These are phyloP conservation scores for Drosophila leontia DNA, from an alignment of 1,140 invertebrate species.

Conservation along the genomic window DNA sequence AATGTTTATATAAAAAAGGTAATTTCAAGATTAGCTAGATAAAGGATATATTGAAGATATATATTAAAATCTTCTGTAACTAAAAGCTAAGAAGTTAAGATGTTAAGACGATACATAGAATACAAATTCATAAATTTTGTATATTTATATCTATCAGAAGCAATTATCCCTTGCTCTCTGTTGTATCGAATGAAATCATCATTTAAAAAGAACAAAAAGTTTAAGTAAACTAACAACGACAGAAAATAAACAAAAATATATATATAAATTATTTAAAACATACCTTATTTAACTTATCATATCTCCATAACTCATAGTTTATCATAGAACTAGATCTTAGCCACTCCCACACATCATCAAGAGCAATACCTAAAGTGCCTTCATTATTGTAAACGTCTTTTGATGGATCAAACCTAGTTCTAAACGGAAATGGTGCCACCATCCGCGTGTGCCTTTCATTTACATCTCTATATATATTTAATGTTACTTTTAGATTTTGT, in stretches of 20 bases:
- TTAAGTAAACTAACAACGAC: neutral
- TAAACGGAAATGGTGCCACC: slow-evolving; percentile 34
- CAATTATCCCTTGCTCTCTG: neutral
- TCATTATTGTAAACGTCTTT: slow-evolving; percentile 24
- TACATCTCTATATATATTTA: slow-evolving; percentile 22
- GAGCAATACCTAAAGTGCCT: slow-evolving; percentile 60
- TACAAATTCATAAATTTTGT: neutral
- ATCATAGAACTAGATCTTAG: slow-evolving; percentile 10
- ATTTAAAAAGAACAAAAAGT: neutral
- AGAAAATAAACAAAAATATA: slow-evolving; percentile 2
- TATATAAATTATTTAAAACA: slow-evolving; percentile 7
- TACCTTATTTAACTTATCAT: slow-evolving; percentile 7
- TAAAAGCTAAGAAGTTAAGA: too few species aligned
- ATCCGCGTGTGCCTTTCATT: slow-evolving; percentile 43
- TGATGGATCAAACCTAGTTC: slow-evolving; percentile 15
- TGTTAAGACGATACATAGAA: neutral
- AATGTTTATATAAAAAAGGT: slow-evolving; percentile 12
- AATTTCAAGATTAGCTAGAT: slow-evolving; percentile 14
- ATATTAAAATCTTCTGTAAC: neutral
- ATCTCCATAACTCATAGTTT: slow-evolving; percentile 5
- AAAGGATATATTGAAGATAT: neutral
- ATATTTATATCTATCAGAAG: neutral
- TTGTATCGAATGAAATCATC: neutral
- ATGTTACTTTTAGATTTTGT: slow-evolving; percentile 22
- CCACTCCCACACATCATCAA: slow-evolving; percentile 36